Base-by-base conservation (phyloP, 2,797 vertebrate genomes). In the Darevskia nairensis region DNA sequence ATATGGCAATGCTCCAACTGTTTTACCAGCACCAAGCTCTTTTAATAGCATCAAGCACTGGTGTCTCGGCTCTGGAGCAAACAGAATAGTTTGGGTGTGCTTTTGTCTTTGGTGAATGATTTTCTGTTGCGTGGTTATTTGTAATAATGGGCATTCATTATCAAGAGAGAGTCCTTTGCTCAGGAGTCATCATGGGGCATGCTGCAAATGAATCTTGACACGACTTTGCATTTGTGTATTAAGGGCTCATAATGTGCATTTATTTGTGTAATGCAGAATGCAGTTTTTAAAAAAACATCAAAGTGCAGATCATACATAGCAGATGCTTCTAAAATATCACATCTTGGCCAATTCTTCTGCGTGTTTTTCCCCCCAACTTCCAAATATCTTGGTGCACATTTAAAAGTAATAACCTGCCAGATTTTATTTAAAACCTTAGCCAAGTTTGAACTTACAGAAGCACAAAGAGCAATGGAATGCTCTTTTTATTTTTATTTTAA, bases 141-240 rank as follows among this genome's bases (percentile, higher is more conserved):
- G 94, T 96, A 97, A 96, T 97, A 96, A 96, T 96, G 95, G 94
- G 94, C 96, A 97, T 97, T 97, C 96, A 96, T 96, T 95, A 96
- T 95, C 90, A 95, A 95, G 96, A 96, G 95, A 95, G 95, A 46
- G 96, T 92, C 94, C 94, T 96, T 95, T 96, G 95, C 96, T 95
- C 90, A 93, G 96, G 95, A 94, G 92, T 94, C 95, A 94, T 96
- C 96, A 92, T 27, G 82, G 94, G 27, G 29, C 93, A 88, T 2
- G 88, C 91, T 92, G 94, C 94, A 96, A 96, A 96, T 94, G 94
- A 94, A 94, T 96, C 92, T 41, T 96, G 96, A 97, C 96, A 96
- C 92, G 94, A 93, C 94, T 96, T 96, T 93, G 94, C 3, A 61
- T 96, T 95, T 95, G 95, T 96, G 92, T 95, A 94, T 96, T 95